A percentile compares a stretch with the other conserved stretches of the same genome.
phyloP scores from a whole-genome alignment of 1,140 invertebrate species.

The Calosoma granatense region DNA sequence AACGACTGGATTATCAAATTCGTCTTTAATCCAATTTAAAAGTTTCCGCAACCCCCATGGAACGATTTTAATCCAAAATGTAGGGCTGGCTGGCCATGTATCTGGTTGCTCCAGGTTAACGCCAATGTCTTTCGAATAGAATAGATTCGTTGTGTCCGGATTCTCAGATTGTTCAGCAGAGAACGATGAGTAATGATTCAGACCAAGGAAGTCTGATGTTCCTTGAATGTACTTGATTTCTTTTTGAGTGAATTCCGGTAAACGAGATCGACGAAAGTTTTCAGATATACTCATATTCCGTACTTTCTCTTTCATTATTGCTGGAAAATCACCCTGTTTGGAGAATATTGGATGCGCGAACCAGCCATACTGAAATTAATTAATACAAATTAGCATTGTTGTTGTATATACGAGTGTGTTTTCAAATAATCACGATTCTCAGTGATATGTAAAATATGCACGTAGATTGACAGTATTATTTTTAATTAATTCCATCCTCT shows the following conservation, averaged over 20 bases:
- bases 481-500: no score
- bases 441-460: no score
- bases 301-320: conserved; percentile 37
- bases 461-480: no score
- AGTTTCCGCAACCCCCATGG: conserved; percentile 27
- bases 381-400: background rate
- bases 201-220: conserved; percentile 25
- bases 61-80: conserved; percentile 15
- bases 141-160: background rate
- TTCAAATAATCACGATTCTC: no score
- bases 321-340: conserved; percentile 43
- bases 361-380: conserved; percentile 34
- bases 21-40: conserved; percentile 23
- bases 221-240: conserved; percentile 34
- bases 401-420: background rate
- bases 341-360: conserved; percentile 40
- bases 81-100: background rate
- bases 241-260: conserved; percentile 38
- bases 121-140: background rate
- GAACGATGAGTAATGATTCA: conserved; percentile 24
- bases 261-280: conserved; percentile 33
- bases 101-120: background rate
- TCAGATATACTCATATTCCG: conserved; percentile 34
- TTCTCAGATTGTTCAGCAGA: conserved; percentile 10
- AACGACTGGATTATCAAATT: conserved; percentile 21